A percentile compares a stretch with the other conserved stretches of the same genome.
phyloP scores from a whole-genome alignment of 2,888 invertebrate genomes.

The Acanthopleura granulata region DNA sequence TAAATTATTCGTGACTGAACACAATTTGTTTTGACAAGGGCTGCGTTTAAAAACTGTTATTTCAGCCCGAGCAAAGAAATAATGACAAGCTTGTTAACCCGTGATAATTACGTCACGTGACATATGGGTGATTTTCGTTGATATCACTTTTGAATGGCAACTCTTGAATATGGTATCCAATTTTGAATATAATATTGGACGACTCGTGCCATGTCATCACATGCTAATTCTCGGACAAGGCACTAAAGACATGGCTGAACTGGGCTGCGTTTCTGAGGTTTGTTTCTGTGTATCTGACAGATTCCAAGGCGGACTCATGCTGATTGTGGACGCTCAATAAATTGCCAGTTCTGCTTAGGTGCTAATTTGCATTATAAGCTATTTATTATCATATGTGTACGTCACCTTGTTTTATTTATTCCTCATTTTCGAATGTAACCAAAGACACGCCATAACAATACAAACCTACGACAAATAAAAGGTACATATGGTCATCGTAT shows the following conservation, averaged over 20 bases:
- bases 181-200: too few relatives aligned
- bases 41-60: not conserved
- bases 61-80: too few relatives aligned
- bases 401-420: not conserved
- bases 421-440: not conserved
- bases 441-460: not conserved
- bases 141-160: too few relatives aligned
- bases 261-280: not conserved
- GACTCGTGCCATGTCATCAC: too few relatives aligned
- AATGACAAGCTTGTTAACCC: too few relatives aligned
- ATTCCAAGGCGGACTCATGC: not conserved
- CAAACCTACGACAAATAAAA: not conserved
- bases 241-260: not conserved
- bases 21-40: not conserved
- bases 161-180: too few relatives aligned
- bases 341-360: slow-evolving; percentile 15
- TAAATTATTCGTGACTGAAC: not conserved
- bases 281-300: not conserved
- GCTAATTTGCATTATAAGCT: slow-evolving; percentile 13
- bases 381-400: slow-evolving; percentile 1
- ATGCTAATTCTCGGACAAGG: not conserved
- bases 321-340: not conserved
- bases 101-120: too few relatives aligned
- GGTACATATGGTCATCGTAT: too few relatives aligned
- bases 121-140: too few relatives aligned